Conservation (phyloP, 2,113 vertebrate genomes). For the Archocentrus centrarchus region DNA sequence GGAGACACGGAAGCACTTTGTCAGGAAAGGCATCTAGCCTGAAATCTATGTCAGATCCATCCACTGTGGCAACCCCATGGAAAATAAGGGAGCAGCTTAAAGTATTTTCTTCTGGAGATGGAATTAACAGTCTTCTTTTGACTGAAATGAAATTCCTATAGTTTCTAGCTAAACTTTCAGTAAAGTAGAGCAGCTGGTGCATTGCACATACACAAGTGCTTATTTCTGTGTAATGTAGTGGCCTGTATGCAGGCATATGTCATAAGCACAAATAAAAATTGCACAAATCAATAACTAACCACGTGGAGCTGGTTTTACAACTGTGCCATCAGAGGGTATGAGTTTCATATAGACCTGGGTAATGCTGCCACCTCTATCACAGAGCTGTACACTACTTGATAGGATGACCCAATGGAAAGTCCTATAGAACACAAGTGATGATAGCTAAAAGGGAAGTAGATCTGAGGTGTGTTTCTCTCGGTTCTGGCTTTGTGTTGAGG, state of each 20-base stretch:
- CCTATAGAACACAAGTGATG: conserved; percentile 11
- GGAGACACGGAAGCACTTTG: not conserved
- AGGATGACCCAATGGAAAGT: conserved; percentile 11
- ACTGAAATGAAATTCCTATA: not conserved
- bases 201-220: not conserved
- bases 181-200: rapidly evolving
- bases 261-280: conserved; percentile 40
- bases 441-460: not conserved
- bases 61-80: not conserved
- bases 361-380: not conserved
- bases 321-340: not conserved
- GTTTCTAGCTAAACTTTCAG: rapidly evolving
- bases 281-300: conserved; percentile 53
- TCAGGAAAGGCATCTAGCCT: not conserved
- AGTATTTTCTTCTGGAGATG: not conserved
- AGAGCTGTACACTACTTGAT: not conserved
- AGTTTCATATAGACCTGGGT: conserved; percentile 17
- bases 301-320: conserved; percentile 21
- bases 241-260: conserved; percentile 12
- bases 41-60: not conserved
- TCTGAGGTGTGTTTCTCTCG: conserved; percentile 14
- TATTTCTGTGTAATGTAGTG: not conserved
- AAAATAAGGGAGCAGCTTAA: rapidly evolving
- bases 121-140: not conserved
- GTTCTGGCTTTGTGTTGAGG: conserved; percentile 9